Percentiles rank a stretch among this genome's conserved stretches.
Evolutionary conservation across 1,140 invertebrate species (phyloP).

Genomic region (Eubasilissa regina): DNA sequence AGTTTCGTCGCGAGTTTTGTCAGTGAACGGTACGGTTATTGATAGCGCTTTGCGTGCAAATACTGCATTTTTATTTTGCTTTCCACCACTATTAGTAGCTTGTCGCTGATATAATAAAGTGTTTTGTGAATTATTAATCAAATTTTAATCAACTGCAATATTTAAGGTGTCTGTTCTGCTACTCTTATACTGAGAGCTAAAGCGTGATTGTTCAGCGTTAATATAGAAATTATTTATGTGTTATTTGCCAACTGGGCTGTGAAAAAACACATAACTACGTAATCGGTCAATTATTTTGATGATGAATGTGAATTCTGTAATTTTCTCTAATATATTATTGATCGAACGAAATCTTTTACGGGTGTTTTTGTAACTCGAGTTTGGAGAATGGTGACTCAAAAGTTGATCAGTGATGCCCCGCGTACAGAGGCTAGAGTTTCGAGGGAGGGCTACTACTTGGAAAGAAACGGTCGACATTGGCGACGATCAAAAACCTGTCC

Average conservation of each 20-base stretch:
- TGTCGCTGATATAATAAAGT: no score
- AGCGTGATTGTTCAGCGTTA: background rate
- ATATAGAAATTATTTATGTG: slow-evolving; percentile 1
- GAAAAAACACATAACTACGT: slow-evolving; percentile 1
- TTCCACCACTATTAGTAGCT: no score
- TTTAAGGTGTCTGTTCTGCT: no score
- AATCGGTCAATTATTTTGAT: background rate
- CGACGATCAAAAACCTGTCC: background rate
- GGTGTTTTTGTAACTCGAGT: background rate
- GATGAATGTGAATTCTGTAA: no score
- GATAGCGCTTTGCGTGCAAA: no score
- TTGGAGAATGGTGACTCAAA: slow-evolving; percentile 7
- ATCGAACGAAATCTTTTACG: background rate
- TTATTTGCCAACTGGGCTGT: slow-evolving; percentile 10
- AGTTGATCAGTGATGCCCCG: slow-evolving; percentile 51
- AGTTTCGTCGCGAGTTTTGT: background rate
- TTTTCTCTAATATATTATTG: no score
- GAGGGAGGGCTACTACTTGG: slow-evolving; percentile 56
- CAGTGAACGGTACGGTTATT: no score
- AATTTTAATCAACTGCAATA: no score
- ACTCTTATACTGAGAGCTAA: no score
- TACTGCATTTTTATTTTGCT: no score
- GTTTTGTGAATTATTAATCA: no score
- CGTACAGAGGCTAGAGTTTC: slow-evolving; percentile 48
- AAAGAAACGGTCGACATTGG: slow-evolving; percentile 33